A percentile compares a stretch with the other conserved stretches of the same genome.
phyloP scores from a whole-genome alignment of 2,113 vertebrate species.

The Nibea coibor region DNA sequence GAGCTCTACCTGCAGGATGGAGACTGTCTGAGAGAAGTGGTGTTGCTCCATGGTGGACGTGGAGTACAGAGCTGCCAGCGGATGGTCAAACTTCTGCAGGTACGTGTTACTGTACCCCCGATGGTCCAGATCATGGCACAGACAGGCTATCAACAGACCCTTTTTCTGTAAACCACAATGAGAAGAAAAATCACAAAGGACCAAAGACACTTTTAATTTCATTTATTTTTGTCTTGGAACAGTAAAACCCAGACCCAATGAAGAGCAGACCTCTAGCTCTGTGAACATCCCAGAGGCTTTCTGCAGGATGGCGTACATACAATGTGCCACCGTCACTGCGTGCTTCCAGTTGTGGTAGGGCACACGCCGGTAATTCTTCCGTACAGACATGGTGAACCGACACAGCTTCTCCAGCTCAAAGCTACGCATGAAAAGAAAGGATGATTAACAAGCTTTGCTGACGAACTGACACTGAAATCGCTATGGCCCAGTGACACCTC shows the following conservation, averaged over 20 bases:
- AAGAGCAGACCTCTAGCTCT: constrained; percentile 90
- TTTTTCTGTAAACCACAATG: constrained; percentile 85
- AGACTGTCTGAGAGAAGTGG: constrained; percentile 98
- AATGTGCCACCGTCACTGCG: constrained; percentile 94
- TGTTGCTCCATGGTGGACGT: constrained; percentile 99
- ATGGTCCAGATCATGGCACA: constrained; percentile 99
- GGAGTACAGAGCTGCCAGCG: constrained; percentile 96
- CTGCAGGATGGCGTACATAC: constrained; percentile 97
- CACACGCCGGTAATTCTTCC: constrained; percentile 97
- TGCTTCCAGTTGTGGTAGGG: constrained; percentile 99
- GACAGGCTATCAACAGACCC: constrained; percentile 94
- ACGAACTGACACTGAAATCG: background rate
- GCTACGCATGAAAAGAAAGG: constrained; percentile 70
- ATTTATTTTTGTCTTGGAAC: background rate
- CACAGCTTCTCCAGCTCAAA: constrained; percentile 98
- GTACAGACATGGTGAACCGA: constrained; percentile 98
- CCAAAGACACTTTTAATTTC: background rate
- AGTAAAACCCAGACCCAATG: constrained; percentile 4
- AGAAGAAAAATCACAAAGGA: constrained; percentile 8
- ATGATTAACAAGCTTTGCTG: background rate
- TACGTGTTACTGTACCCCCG: constrained; percentile 97
- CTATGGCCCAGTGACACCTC: constrained; percentile 24
- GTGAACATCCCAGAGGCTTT: constrained; percentile 91
- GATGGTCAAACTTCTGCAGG: constrained; percentile 99
- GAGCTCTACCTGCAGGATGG: constrained; percentile 96